Evolutionary conservation across 1,140 invertebrate species (phyloP).

Genomic region (Epicauta chinensis): DNA sequence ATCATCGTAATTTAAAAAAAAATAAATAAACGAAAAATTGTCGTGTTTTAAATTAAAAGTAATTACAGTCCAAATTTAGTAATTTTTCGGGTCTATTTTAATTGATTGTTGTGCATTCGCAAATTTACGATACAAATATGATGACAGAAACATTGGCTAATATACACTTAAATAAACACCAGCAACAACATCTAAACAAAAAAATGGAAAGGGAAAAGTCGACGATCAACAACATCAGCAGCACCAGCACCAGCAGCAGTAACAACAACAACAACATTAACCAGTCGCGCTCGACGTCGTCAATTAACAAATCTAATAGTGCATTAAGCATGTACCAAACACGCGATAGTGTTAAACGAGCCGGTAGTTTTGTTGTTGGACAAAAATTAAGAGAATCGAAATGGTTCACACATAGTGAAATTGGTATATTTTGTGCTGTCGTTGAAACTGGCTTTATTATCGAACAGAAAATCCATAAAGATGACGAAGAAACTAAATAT

Average conservation of each 20-base stretch:
- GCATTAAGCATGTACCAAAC: constrained; percentile 42
- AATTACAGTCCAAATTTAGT: too few species aligned
- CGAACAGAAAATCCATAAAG: constrained; percentile 50
- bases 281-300: neutral
- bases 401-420: constrained; percentile 60
- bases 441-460: constrained; percentile 62
- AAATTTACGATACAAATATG: constrained; percentile 4
- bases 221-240: constrained; percentile 1
- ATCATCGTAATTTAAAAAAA: too few species aligned
- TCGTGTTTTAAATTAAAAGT: too few species aligned
- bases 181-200: neutral
- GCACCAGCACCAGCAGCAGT: neutral
- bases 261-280: neutral
- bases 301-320: neutral
- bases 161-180: constrained; percentile 10
- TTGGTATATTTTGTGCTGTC: constrained; percentile 58
- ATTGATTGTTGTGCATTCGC: neutral
- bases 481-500: constrained; percentile 43
- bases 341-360: constrained; percentile 39
- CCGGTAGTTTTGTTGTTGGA: constrained; percentile 57
- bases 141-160: constrained; percentile 16
- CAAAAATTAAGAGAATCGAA: constrained; percentile 61
- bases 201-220: neutral
- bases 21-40: too few species aligned
- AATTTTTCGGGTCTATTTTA: too few species aligned